A percentile compares a stretch with the other conserved stretches of the same genome.
These are phyloP conservation scores for Amphipyra tragopoginis DNA, from an alignment of 2,888 invertebrate species.

Conservation along the genomic window DNA sequence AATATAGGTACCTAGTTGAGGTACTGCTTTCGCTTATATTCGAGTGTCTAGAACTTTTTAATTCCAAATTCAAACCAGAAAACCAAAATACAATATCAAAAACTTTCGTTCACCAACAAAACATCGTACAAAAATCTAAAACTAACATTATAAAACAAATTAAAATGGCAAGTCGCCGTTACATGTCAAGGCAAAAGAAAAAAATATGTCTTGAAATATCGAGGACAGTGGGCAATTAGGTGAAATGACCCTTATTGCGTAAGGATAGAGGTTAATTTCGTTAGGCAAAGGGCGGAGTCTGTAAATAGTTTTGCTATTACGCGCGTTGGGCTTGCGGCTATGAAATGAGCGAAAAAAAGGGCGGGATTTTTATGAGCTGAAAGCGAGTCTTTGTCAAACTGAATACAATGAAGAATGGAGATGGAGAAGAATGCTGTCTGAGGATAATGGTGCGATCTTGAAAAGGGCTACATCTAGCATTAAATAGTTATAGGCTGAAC, in stretches of 20 bases:
- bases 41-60: too few relatives aligned
- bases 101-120: not conserved
- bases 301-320: conserved; percentile 61
- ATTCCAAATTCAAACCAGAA: too few relatives aligned
- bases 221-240: conserved; percentile 15
- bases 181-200: conserved; percentile 56
- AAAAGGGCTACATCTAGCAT: too few relatives aligned
- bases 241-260: conserved; percentile 28
- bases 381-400: too few relatives aligned
- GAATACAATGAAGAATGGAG: too few relatives aligned
- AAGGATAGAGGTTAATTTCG: conserved; percentile 26
- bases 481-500: too few relatives aligned
- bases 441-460: too few relatives aligned
- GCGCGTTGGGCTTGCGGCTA: conserved; percentile 47
- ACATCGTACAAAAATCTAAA: conserved; percentile 24
- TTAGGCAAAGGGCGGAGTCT: conserved; percentile 52
- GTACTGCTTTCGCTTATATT: too few relatives aligned
- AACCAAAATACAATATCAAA: not conserved
- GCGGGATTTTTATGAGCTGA: not conserved
- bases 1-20: too few relatives aligned
- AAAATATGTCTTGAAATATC: conserved; percentile 46
- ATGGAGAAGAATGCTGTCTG: too few relatives aligned
- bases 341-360: conserved; percentile 28
- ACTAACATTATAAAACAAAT: conserved; percentile 26
- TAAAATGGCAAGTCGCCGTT: conserved; percentile 45